phyloP scores from a whole-genome alignment of 64 coral and sea anemone species.

The Stichodactyla mertensii region DNA sequence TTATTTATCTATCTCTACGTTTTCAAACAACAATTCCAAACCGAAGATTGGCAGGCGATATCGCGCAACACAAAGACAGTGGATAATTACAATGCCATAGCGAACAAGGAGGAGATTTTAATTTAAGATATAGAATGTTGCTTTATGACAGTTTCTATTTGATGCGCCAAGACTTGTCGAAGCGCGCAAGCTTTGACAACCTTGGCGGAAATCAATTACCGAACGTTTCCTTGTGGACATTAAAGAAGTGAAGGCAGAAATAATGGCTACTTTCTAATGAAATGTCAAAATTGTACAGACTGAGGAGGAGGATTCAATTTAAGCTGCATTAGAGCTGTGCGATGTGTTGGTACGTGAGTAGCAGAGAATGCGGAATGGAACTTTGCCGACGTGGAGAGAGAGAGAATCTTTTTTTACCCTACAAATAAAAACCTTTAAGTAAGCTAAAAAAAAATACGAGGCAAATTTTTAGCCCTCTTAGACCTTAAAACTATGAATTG shows the following conservation, averaged over 20 bases:
- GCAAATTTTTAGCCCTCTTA: too few relatives aligned
- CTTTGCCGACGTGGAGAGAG: not conserved
- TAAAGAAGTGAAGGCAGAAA: not conserved
- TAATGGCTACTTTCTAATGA: not conserved
- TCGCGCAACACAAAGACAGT: not conserved
- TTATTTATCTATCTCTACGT: not conserved
- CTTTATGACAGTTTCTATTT: not conserved
- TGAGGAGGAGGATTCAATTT: not conserved
- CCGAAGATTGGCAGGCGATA: not conserved
- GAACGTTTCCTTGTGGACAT: not conserved
- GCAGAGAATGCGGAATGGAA: not conserved
- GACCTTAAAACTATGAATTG: too few relatives aligned
- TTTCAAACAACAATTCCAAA: not conserved
- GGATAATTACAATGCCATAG: not conserved
- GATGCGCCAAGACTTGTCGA: slow-evolving; percentile 10
- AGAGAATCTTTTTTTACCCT: not conserved
- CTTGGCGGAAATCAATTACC: not conserved
- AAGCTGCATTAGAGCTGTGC: not conserved
- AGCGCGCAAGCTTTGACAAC: not conserved
- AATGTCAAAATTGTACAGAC: not conserved
- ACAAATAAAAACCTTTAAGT: not conserved
- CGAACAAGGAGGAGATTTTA: not conserved
- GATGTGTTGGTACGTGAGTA: not conserved
- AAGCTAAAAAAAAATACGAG: not conserved
- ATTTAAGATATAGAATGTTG: not conserved